Evolutionary conservation across 2,888 invertebrate genomes (phyloP), one percentile per base, ranked within the genome.

Genomic region (Microplitis manilae): DNA sequence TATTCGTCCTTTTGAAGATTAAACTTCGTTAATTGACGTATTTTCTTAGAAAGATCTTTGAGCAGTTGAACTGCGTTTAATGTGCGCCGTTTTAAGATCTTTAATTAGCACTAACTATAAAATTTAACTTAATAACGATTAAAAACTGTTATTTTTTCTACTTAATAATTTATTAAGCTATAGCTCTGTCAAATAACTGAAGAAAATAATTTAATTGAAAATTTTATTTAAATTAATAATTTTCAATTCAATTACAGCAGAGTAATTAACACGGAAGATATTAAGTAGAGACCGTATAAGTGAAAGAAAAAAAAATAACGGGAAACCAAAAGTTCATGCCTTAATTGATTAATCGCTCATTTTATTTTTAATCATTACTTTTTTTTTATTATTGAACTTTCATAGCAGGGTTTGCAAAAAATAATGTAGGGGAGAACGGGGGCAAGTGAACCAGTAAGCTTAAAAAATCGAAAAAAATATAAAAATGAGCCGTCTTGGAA

Each of bases 91-190:
- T 20, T 15, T 64, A 30, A 61, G 64, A 41, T 13, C 41, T 73
- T 62, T 73, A 73, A 73, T 73, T 65, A 64, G 64, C 41, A 41
- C 13, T 17, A 40, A 64, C 50, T 73, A 41, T 73, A 73, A 73
- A 73, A 73, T 41, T 64, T 40, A 64, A 73, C 65, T 71, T n/a
- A 38, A 30, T 61, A 17, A 40, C 41, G n/a, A 40, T 68, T 71
- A 30, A 4, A 20, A 20, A 20, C 20, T 20, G 20, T 20, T 20
- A 20, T 20, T 20, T 20, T 20, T 20, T 20, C 20, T 20, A 20
- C 20, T 20, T 20, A 50, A 50, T 50, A 9, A 50, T 50, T 50
- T 9, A 50, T 50, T 50, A 6, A 50, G 13, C 9, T 13, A 50
- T 13, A 50, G 50, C 13, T 50, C 13, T 5, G 8, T 50, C 2